Base-by-base conservation (phyloP, 2,888 invertebrate genomes). In the Vanessa cardui region DNA sequence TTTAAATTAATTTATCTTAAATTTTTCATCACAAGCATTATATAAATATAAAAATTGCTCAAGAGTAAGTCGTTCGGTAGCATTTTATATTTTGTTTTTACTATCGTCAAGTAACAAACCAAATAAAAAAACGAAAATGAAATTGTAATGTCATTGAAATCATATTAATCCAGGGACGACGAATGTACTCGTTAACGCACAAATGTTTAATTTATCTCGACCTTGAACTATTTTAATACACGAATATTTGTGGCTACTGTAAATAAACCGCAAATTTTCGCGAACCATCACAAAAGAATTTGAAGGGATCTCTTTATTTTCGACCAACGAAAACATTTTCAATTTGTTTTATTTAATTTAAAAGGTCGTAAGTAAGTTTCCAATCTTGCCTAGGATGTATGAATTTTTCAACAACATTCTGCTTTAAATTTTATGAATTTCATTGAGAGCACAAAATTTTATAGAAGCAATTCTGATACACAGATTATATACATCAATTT, bases 211-310 rank as follows among this genome's bases (percentile, higher is more conserved):
- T 52, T 62, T 52, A 62, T 39, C 31, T 20, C 9, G 45, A 52
- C 52, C 50, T 12, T 62, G 62, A 62, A 62, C 50, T 62, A 62
- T 50, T 49, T 63, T 46, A 50, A 54, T 45, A 58, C 58, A 20
- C 47, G 47, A 44, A 60, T 60, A 31, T 47, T 60, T 60, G 47
- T 16, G 21, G 33, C 20, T 47, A 18, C 50, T 20, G 20, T 20
- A 49, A 33, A 54, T 54, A 31, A 54, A 8, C 16, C n/a, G 31
- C 7, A 54, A 54, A n/a, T 54, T 54, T 33, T 26, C n/a, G 31
- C n/a, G 3, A n/a, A 54, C 6, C 2, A n/a, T 31, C 3, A 7
- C 16, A 31, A 54, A 54, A 54, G 15, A 6, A 54, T n/a, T 54
- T 54, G 16, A 16, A 54, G n/a, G 54, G 54, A 8, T 6, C n/a